These are phyloP conservation scores for Exocentrus adspersus DNA, from an alignment of 2,888 invertebrate genomes.

Conservation along the genomic window DNA sequence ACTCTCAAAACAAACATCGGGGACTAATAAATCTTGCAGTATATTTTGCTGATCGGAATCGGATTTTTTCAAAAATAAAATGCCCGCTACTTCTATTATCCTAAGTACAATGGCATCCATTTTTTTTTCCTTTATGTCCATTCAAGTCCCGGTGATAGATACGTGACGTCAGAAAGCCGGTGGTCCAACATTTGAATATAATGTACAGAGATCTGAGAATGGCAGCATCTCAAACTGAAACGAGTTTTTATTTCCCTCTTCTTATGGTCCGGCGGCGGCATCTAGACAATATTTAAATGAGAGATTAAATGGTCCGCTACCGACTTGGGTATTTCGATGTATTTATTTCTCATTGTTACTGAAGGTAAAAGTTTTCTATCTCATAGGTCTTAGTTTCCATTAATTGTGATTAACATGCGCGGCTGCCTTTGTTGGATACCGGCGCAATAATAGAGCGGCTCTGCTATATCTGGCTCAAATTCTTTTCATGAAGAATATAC, in stretches of 20 bases:
- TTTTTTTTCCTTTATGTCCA: constrained; percentile 41
- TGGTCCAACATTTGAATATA: constrained; percentile 63
- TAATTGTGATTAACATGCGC: constrained; percentile 57
- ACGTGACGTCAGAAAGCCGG: constrained; percentile 58
- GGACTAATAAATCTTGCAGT: too few relatives aligned
- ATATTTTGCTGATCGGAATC: too few relatives aligned
- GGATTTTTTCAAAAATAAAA: not conserved
- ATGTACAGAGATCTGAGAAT: constrained; percentile 45
- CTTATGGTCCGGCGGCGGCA: constrained; percentile 34
- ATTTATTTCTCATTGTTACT: constrained; percentile 57
- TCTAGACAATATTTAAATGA: constrained; percentile 49
- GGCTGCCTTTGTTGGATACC: constrained; percentile 32
- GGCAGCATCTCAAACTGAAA: constrained; percentile 22
- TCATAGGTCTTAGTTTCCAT: constrained; percentile 52
- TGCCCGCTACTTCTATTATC: constrained; percentile 21
- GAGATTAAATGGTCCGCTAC: constrained; percentile 43
- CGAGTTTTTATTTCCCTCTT: constrained; percentile 32
- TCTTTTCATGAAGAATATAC: too few relatives aligned
- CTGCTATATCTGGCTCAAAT: too few relatives aligned
- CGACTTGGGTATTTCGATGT: constrained; percentile 55
- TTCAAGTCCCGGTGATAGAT: constrained; percentile 56
- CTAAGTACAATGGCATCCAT: constrained; percentile 43
- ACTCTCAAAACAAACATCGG: too few relatives aligned
- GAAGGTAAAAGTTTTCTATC: constrained; percentile 52
- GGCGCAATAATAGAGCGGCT: too few relatives aligned